phyloP scores from a whole-genome alignment of 2,113 vertebrate species.

The Nothobranchius kuhntae region DNA sequence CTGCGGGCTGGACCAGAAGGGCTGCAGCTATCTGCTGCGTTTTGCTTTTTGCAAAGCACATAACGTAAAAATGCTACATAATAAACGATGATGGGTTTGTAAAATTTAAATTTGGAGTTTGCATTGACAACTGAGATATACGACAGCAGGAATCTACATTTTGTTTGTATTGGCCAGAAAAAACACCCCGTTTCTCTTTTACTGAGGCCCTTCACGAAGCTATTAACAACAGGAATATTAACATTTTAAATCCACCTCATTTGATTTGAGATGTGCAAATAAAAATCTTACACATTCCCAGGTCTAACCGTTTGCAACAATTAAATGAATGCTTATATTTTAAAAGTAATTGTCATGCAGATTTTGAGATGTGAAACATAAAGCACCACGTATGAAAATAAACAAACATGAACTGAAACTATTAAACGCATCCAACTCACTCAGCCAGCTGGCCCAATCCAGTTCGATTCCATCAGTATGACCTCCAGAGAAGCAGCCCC shows the following conservation, averaged over 20 bases:
- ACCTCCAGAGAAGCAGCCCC: conserved; percentile 88
- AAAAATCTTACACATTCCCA: too few species aligned
- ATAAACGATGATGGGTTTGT: not conserved
- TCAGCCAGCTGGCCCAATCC: conserved; percentile 90
- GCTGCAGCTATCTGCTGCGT: not conserved
- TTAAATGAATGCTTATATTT: too few species aligned
- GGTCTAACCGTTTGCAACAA: too few species aligned
- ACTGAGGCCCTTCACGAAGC: too few species aligned
- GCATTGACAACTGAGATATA: not conserved
- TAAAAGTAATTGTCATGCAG: too few species aligned
- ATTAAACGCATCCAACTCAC: conserved; percentile 78
- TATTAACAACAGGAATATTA: too few species aligned
- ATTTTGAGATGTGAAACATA: not conserved
- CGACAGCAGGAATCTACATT: too few species aligned
- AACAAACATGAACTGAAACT: not conserved
- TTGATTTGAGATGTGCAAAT: too few species aligned
- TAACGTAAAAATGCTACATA: not conserved
- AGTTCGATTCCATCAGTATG: conserved; percentile 72
- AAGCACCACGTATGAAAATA: not conserved
- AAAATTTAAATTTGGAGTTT: not conserved
- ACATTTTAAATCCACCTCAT: too few species aligned
- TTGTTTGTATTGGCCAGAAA: too few species aligned
- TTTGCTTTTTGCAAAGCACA: too few species aligned
- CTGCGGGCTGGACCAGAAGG: not conserved
- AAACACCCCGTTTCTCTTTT: too few species aligned